These are phyloP conservation scores for Xestia rhomboidea DNA, from an alignment of 2,888 invertebrate genomes.

Conservation along the genomic window DNA sequence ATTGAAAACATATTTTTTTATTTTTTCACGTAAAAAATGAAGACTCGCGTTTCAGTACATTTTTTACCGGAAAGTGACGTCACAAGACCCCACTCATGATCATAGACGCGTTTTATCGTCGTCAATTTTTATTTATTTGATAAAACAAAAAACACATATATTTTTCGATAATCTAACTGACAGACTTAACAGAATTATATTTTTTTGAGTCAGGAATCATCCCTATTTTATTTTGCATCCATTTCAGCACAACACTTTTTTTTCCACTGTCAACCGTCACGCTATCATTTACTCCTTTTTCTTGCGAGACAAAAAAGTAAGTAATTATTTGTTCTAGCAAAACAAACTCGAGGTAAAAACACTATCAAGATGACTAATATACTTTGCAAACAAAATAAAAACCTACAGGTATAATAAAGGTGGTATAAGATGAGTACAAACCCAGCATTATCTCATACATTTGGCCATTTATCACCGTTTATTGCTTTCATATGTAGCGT, in stretches of 20 bases:
- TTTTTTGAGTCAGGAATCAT: too few relatives aligned
- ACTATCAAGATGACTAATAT: conserved; percentile 11
- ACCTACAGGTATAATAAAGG: conserved; percentile 40
- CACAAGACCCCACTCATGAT: too few relatives aligned
- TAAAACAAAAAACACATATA: too few relatives aligned
- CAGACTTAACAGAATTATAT: too few relatives aligned
- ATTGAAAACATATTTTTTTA: too few relatives aligned
- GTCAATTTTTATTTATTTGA: too few relatives aligned
- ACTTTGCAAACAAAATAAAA: conserved; percentile 15
- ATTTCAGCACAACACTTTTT: not conserved
- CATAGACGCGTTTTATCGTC: too few relatives aligned
- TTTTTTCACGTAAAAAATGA: too few relatives aligned
- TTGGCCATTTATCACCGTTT: conserved; percentile 64
- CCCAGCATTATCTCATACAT: conserved; percentile 58
- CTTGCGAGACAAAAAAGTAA: not conserved
- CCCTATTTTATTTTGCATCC: not conserved
- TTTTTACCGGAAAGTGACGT: too few relatives aligned
- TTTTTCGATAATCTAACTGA: too few relatives aligned
- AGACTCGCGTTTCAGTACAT: too few relatives aligned
- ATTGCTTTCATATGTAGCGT: conserved; percentile 55
- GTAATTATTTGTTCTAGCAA: conserved; percentile 6
- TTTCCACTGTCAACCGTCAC: not conserved
- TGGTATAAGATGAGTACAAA: conserved; percentile 38
- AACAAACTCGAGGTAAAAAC: not conserved
- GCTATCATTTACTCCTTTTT: not conserved